Evolutionary conservation across 2,888 invertebrate genomes (phyloP), one percentile per base, ranked within the genome.

Genomic region (Drosophila niveifrons): DNA sequence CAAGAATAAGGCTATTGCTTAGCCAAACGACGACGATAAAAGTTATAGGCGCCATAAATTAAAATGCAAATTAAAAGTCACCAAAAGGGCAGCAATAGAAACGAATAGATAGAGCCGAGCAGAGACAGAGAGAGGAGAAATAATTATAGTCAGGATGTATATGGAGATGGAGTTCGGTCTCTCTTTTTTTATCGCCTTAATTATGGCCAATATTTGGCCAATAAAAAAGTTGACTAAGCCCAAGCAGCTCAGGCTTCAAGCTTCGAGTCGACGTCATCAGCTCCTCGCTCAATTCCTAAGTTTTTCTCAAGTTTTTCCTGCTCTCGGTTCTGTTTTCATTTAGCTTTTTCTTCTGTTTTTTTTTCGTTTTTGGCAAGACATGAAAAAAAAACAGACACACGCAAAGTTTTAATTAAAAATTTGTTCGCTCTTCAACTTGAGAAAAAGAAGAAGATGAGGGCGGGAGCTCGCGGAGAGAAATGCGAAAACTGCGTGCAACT

Each of bases 31-130:
- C 66, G 29, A 17, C 80, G 78, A 84, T 84, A 83, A 83, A 85
- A 85, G 85, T 85, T 83, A 83, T 82, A 69, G 81, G 72, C 78
- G 58, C 63, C 81, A 85, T 83, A 83, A 83, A 83, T 83, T 83
- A 82, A 80, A 83, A 85, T 83, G 82, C 83, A 83, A 83, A 82
- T 85, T 82, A 85, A 81, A 85, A 79, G 73, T 68, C 67, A 55
- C 44, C 51, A 66, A 58, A 56, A 46, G 46, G 44, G 52, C 28
- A 46, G 34, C 7, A 11, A 57, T 15, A 36, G 11, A 34, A 36
- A 1, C 11, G 47, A 17, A 31, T 9, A 23, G 10, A 41, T n/a
- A 31, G 10, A 23, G 6, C n/a, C n/a, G 29, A 39, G 13, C 9
- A 29, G 10, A 48, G 34, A 18, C 7, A 18, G 3, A 18, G 44